These are phyloP conservation scores for Batillaria attramentaria DNA, from an alignment of 1,140 invertebrate genomes.

Conservation along the genomic window DNA sequence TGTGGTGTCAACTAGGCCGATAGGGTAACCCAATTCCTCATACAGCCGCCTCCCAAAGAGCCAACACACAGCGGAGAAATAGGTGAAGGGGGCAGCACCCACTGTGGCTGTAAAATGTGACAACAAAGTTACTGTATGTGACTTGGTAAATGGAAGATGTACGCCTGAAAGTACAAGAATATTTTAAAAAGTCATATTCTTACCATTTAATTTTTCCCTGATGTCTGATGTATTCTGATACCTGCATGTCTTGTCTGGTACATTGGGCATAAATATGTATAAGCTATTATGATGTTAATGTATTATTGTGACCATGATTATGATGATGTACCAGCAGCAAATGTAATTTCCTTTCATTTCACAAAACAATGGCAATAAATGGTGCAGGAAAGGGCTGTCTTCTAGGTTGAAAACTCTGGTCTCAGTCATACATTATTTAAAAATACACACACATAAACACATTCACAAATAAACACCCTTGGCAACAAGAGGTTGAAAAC, in stretches of 20 bases:
- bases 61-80: slow-evolving; percentile 69
- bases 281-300: neutral
- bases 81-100: slow-evolving; percentile 2
- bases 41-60: slow-evolving; percentile 61
- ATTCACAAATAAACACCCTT: neutral
- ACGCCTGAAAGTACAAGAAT: slow-evolving; percentile 4
- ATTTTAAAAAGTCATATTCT: neutral
- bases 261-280: neutral
- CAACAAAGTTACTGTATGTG: too few relatives aligned
- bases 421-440: too few relatives aligned
- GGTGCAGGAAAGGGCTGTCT: too few relatives aligned
- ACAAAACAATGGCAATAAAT: too few relatives aligned
- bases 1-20: slow-evolving; percentile 61
- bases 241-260: neutral
- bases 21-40: slow-evolving; percentile 52
- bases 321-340: too few relatives aligned
- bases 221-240: neutral
- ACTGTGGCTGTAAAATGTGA: slow-evolving; percentile 31
- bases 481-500: too few relatives aligned
- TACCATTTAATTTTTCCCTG: neutral
- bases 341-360: too few relatives aligned
- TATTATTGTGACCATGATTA: too few relatives aligned
- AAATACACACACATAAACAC: neutral
- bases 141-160: too few relatives aligned
- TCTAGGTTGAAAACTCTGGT: too few relatives aligned